A percentile compares a stretch with the other conserved stretches of the same genome.
phyloP scores from a whole-genome alignment of 1,140 invertebrate genomes.

The Penaeus vannamei region DNA sequence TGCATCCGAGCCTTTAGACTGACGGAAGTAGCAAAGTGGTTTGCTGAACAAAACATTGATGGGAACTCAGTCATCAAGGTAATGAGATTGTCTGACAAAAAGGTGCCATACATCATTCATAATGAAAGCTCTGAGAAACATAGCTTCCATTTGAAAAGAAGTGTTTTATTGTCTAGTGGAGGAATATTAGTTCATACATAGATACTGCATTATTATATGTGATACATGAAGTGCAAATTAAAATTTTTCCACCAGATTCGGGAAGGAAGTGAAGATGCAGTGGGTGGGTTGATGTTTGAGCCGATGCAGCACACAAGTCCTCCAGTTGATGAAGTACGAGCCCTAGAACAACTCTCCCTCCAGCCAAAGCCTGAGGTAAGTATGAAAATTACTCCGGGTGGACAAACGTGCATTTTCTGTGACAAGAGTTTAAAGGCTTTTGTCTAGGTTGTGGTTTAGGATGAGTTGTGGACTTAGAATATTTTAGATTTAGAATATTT shows the following conservation, averaged over 20 bases:
- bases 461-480: too few species aligned
- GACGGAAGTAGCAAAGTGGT: conserved; percentile 58
- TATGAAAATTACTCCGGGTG: not conserved
- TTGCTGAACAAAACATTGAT: conserved; percentile 51
- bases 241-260: conserved; percentile 34
- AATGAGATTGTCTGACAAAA: not conserved
- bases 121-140: too few species aligned
- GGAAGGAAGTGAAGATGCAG: conserved; percentile 46
- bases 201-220: too few species aligned
- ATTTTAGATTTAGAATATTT: too few species aligned
- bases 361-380: conserved; percentile 57
- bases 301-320: conserved; percentile 56
- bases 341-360: conserved; percentile 54
- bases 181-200: too few species aligned
- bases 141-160: too few species aligned
- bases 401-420: not conserved
- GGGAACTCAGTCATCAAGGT: conserved; percentile 61
- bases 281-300: conserved; percentile 52
- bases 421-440: too few species aligned
- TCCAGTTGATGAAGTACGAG: conserved; percentile 58
- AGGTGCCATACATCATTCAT: not conserved
- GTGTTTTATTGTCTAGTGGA: too few species aligned
- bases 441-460: too few species aligned
- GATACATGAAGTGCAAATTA: too few species aligned
- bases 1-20: conserved; percentile 55